Evolutionary conservation across 2,888 invertebrate genomes (phyloP).

Genomic region (Cataglyphis albicans): DNA sequence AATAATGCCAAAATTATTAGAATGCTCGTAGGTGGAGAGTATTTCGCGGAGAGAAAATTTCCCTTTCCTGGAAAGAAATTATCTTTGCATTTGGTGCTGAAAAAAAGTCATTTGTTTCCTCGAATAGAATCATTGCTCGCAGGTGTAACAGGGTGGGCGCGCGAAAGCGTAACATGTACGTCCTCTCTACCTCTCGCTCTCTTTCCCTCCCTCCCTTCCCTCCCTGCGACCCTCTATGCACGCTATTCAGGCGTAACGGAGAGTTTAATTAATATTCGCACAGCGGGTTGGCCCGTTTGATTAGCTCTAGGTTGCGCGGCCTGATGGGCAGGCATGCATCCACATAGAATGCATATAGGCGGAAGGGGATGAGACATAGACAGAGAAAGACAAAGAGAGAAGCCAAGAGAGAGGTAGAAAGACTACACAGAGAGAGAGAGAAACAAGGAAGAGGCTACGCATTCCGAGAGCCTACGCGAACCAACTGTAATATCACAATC

Average conservation of each 20-base stretch:
- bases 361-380: slow-evolving; percentile 60
- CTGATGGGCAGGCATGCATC: slow-evolving; percentile 82
- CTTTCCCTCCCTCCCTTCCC: slow-evolving; percentile 31
- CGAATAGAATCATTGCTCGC: slow-evolving; percentile 43
- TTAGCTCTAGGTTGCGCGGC: slow-evolving; percentile 83
- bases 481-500: slow-evolving; percentile 85
- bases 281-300: slow-evolving; percentile 84
- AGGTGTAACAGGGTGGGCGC: slow-evolving; percentile 58
- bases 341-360: slow-evolving; percentile 72
- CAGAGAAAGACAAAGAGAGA: slow-evolving; percentile 56
- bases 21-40: background rate
- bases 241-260: slow-evolving; percentile 79
- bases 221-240: slow-evolving; percentile 60
- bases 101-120: background rate
- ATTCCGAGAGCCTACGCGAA: slow-evolving; percentile 82
- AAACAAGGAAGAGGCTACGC: slow-evolving; percentile 59
- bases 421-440: slow-evolving; percentile 56
- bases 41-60: background rate
- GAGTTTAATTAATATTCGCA: slow-evolving; percentile 85
- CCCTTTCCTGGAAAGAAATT: background rate
- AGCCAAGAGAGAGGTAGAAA: slow-evolving; percentile 30
- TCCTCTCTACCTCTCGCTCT: slow-evolving; percentile 62
- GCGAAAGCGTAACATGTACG: slow-evolving; percentile 62
- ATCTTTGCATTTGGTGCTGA: background rate
- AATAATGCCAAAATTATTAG: background rate